Base-by-base conservation (phyloP, 2,113 vertebrate species). In the Solea senegalensis region DNA sequence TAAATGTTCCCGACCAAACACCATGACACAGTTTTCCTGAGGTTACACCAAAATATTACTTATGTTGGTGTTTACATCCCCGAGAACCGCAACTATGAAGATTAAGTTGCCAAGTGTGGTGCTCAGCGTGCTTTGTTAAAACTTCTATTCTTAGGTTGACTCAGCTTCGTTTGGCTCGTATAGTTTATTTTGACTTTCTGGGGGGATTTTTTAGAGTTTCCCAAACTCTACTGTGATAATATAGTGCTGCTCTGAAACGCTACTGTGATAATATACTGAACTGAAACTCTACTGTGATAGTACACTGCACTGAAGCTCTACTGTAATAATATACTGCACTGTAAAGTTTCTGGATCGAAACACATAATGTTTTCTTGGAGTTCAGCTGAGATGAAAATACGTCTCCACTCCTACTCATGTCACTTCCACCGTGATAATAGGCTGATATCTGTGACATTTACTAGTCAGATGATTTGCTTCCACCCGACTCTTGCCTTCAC, bases 1-100 rank as follows among this genome's bases (percentile, higher is more conserved):
- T 58, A 81, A 81, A 80, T 72, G 43, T 40, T 81, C 68, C 75
- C 64, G 21, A 78, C 56, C 56, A 11, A 45, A 73, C 21, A 26
- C 51, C 40, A 69, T 83, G 78, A 86, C 80, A 78, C 60, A 72
- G 74, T 88, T 88, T 59, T 85, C 80, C 80, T 86, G 86, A 84
- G 89, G 88, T 89, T 80, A 54, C 62, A 81, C 81, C 76, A 84
- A 90, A 90, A 91, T 78, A 81, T 82, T 63, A 75, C 78, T 69
- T 68, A n/a, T 43, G 46, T 69, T 72, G 74, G 70, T 67, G 69
- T 85, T 88, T 83, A 78, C 74, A 77, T 73, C 78, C 82, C 85
- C 48, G 1, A 74, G 16, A 81, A 80, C 90, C 90, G 90, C 90
- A 89, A 72, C 61, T 86, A 91, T 84, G 85, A 83, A 46, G 69